Percentiles rank a stretch among this genome's conserved stretches.
phyloP scores from a whole-genome alignment of 1,140 invertebrate species.

The Pseudomyrmex sp. region DNA sequence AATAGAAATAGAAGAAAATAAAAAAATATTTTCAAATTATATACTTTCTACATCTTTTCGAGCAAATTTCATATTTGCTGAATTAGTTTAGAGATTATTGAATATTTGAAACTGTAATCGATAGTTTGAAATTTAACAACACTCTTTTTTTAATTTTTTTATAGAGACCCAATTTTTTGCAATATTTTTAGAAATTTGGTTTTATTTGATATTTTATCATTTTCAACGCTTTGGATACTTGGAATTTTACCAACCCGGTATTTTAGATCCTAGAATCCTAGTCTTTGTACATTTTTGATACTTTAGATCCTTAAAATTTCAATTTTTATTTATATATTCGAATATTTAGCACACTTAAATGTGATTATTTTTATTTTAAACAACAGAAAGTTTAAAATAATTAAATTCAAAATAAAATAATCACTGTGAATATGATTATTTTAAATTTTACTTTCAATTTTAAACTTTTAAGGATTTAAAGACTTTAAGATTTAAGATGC shows the following conservation, averaged over 20 bases:
- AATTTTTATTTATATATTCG: no score
- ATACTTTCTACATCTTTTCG: no score
- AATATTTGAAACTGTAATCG: neutral
- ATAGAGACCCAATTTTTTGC: neutral
- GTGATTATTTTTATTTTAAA: no score
- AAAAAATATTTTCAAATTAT: no score
- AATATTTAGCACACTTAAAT: no score
- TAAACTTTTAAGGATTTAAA: constrained; percentile 18
- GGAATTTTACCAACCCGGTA: constrained; percentile 12
- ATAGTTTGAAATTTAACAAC: neutral
- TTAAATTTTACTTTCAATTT: neutral
- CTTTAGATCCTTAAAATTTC: constrained; percentile 30
- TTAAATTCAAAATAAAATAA: no score
- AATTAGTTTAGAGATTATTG: no score
- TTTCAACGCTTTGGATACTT: constrained; percentile 51
- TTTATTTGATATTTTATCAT: constrained; percentile 5
- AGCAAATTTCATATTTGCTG: no score
- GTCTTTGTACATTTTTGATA: constrained; percentile 32
- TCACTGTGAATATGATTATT: no score
- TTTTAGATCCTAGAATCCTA: constrained; percentile 36
- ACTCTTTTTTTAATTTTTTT: no score
- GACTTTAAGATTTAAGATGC: constrained; percentile 14
- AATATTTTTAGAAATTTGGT: neutral
- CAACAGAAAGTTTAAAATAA: no score
- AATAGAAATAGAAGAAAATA: no score